Evolutionary conservation across 1,140 invertebrate genomes (phyloP).

Genomic region (Chironomus tepperi): DNA sequence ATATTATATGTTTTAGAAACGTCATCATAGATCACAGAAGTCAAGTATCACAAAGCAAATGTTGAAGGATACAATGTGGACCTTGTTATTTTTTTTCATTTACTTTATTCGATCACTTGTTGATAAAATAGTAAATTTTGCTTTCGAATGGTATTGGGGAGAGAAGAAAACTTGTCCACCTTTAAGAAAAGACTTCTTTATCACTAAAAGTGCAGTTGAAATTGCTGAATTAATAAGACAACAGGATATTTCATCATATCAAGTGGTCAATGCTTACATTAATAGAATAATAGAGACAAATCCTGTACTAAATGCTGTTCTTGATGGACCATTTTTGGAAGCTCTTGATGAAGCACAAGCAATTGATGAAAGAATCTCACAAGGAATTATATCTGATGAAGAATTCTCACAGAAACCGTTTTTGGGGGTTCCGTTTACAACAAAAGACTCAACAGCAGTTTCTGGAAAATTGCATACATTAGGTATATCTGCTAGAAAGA

Average conservation of each 20-base stretch:
- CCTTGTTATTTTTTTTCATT: conserved; percentile 30
- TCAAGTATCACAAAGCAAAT: not conserved
- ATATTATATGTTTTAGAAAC: not conserved
- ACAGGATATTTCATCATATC: conserved; percentile 52
- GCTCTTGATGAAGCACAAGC: conserved; percentile 66
- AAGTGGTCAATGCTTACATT: conserved; percentile 65
- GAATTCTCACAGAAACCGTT: conserved; percentile 57
- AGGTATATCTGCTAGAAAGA: conserved; percentile 49
- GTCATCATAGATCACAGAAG: not conserved
- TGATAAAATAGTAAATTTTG: conserved; percentile 33
- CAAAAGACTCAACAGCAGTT: conserved; percentile 49
- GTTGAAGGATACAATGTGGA: conserved; percentile 18
- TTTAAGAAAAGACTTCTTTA: conserved; percentile 44
- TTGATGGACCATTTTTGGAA: conserved; percentile 63
- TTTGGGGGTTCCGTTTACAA: conserved; percentile 74
- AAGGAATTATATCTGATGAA: conserved; percentile 43
- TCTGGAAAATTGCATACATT: conserved; percentile 56
- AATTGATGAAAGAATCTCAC: conserved; percentile 58
- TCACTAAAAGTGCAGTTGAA: conserved; percentile 52
- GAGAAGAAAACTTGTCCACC: conserved; percentile 38
- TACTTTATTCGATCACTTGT: conserved; percentile 32
- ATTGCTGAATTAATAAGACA: conserved; percentile 57
- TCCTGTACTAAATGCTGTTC: conserved; percentile 67
- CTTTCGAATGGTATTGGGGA: conserved; percentile 34
- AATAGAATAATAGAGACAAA: conserved; percentile 73